phyloP scores from a whole-genome alignment of 2,888 invertebrate genomes.

The Pantelozetes paolii region DNA sequence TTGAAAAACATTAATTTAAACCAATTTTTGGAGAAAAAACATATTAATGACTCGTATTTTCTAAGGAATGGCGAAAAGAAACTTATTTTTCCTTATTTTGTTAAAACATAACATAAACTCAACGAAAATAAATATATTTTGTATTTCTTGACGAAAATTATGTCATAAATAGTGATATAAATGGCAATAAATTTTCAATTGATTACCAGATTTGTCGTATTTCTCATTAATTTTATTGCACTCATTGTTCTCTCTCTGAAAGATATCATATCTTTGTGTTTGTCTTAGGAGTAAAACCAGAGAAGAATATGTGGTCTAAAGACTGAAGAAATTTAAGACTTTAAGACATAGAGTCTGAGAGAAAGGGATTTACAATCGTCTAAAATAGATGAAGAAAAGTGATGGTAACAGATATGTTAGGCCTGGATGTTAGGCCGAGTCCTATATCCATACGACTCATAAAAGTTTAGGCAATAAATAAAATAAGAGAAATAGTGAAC shows the following conservation, averaged over 20 bases:
- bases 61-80: background rate
- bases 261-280: slow-evolving; percentile 20
- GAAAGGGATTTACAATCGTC: slow-evolving; percentile 34
- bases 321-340: slow-evolving; percentile 26
- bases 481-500: background rate
- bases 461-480: slow-evolving; percentile 33
- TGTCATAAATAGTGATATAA: slow-evolving; percentile 17
- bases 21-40: background rate
- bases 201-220: slow-evolving; percentile 29
- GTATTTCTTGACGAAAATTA: slow-evolving; percentile 20
- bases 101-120: slow-evolving; percentile 11
- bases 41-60: slow-evolving; percentile 18
- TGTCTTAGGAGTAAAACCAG: background rate
- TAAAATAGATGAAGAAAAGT: slow-evolving; percentile 38
- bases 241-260: background rate
- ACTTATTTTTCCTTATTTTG: slow-evolving; percentile 27
- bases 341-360: background rate
- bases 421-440: background rate
- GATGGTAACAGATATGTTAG: slow-evolving; percentile 27
- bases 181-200: slow-evolving; percentile 29
- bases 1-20: slow-evolving; percentile 5
- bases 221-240: slow-evolving; percentile 37
- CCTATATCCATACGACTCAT: slow-evolving; percentile 20
- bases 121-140: slow-evolving; percentile 27
- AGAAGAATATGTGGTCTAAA: slow-evolving; percentile 24